A percentile compares a stretch with the other conserved stretches of the same genome.
Evolutionary conservation across 1,140 invertebrate species (phyloP).

Genomic region (Rhagoletis pomonella): DNA sequence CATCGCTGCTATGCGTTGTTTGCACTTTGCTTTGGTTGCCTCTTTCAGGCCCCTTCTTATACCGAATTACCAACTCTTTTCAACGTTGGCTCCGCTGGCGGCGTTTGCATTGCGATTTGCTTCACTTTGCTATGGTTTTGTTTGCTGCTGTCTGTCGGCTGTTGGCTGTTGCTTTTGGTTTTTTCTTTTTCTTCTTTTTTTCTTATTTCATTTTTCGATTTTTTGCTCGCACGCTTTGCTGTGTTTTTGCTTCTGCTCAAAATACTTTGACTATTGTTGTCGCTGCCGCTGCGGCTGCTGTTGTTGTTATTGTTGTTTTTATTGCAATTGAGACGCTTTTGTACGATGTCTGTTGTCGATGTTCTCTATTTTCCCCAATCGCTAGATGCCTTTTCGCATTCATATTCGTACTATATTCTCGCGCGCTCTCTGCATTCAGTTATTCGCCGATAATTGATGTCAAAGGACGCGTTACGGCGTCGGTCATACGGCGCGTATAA

Average conservation of each 20-base stretch:
- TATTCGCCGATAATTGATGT: slow-evolving; percentile 75
- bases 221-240: slow-evolving; percentile 48
- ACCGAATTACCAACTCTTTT: neutral
- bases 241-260: slow-evolving; percentile 49
- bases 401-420: slow-evolving; percentile 72
- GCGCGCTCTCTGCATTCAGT: slow-evolving; percentile 73
- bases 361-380: slow-evolving; percentile 74
- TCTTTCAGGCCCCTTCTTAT: neutral
- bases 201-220: slow-evolving; percentile 50
- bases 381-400: slow-evolving; percentile 72
- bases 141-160: neutral
- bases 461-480: slow-evolving; percentile 71
- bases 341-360: slow-evolving; percentile 58
- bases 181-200: slow-evolving; percentile 21
- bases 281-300: no score
- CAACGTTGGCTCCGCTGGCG: neutral
- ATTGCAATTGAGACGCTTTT: slow-evolving; percentile 57
- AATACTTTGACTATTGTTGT: slow-evolving; percentile 21
- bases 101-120: slow-evolving; percentile 37
- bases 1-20: slow-evolving; percentile 4
- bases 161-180: neutral
- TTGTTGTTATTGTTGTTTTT: slow-evolving; percentile 8
- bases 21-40: slow-evolving; percentile 40
- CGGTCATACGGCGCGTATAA: slow-evolving; percentile 57
- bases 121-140: slow-evolving; percentile 43